Evolutionary conservation across 2,888 invertebrate species (phyloP).

Genomic region (Yponomeuta evonymella): DNA sequence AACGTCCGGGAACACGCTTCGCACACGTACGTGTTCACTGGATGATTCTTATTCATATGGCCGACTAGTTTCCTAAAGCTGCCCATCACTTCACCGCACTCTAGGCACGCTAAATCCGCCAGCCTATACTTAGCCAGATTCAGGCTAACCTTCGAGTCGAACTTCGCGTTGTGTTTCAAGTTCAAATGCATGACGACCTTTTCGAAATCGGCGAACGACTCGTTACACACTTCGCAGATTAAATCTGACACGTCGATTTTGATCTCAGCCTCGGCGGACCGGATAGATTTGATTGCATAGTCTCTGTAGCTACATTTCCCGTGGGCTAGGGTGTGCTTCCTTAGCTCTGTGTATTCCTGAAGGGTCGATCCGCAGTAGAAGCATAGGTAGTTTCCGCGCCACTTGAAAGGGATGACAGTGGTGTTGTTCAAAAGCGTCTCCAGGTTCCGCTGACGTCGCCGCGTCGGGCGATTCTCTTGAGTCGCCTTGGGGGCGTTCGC

Average conservation of each 20-base stretch:
- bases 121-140: slow-evolving; percentile 42
- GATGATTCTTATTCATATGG: slow-evolving; percentile 47
- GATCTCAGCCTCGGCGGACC: slow-evolving; percentile 46
- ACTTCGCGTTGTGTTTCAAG: slow-evolving; percentile 42
- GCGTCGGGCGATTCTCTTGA: slow-evolving; percentile 18
- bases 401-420: slow-evolving; percentile 59
- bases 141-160: slow-evolving; percentile 36
- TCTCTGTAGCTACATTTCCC: slow-evolving; percentile 41
- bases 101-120: slow-evolving; percentile 46
- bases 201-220: slow-evolving; percentile 31
- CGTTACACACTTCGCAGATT: slow-evolving; percentile 45
- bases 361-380: slow-evolving; percentile 55
- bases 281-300: slow-evolving; percentile 44
- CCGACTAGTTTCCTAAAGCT: slow-evolving; percentile 42
- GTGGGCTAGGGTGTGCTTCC: slow-evolving; percentile 48
- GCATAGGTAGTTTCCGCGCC: slow-evolving; percentile 56
- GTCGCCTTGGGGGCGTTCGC: slow-evolving; percentile 21
- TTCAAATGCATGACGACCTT: slow-evolving; percentile 41
- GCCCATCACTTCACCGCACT: slow-evolving; percentile 41
- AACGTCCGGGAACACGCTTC: slow-evolving; percentile 42
- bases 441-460: slow-evolving; percentile 43
- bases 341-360: slow-evolving; percentile 35
- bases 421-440: slow-evolving; percentile 61
- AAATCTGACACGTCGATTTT: slow-evolving; percentile 58
- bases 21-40: slow-evolving; percentile 40